A percentile compares a stretch with the other conserved stretches of the same genome.
Conservation (phyloP, 2,888 invertebrate species). For the Nebria brevicollis region DNA sequence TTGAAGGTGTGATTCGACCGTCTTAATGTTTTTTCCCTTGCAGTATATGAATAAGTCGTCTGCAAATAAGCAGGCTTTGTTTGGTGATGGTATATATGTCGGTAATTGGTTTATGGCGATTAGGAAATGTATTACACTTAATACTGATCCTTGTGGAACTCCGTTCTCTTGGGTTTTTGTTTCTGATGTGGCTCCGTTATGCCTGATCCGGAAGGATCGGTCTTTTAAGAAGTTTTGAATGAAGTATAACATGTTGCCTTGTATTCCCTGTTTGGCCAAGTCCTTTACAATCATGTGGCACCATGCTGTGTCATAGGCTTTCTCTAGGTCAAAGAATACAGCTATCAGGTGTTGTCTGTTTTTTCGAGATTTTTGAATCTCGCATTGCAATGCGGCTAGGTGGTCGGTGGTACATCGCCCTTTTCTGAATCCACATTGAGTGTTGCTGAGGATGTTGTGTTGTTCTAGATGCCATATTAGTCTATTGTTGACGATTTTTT, state of each 20-base stretch:
- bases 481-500: too few species aligned
- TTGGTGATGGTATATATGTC: neutral
- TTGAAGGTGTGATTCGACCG: conserved; percentile 33
- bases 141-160: conserved; percentile 47
- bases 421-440: too few species aligned
- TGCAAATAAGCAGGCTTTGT: conserved; percentile 40
- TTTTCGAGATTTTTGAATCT: neutral
- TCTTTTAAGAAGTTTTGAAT: conserved; percentile 32
- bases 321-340: too few species aligned
- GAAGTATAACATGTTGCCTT: conserved; percentile 33
- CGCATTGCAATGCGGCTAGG: too few species aligned
- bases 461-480: too few species aligned
- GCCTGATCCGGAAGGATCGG: conserved; percentile 20
- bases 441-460: too few species aligned
- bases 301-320: conserved; percentile 22
- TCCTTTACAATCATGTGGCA: conserved; percentile 18
- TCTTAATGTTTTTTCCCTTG: conserved; percentile 40
- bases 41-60: conserved; percentile 46
- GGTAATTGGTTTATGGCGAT: conserved; percentile 46
- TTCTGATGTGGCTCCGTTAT: conserved; percentile 5
- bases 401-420: too few species aligned
- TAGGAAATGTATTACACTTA: conserved; percentile 48
- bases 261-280: conserved; percentile 23
- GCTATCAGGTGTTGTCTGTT: neutral
- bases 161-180: conserved; percentile 40